Base-by-base conservation (phyloP, 1,140 invertebrate species). In the Sweltsa coloradensis region DNA sequence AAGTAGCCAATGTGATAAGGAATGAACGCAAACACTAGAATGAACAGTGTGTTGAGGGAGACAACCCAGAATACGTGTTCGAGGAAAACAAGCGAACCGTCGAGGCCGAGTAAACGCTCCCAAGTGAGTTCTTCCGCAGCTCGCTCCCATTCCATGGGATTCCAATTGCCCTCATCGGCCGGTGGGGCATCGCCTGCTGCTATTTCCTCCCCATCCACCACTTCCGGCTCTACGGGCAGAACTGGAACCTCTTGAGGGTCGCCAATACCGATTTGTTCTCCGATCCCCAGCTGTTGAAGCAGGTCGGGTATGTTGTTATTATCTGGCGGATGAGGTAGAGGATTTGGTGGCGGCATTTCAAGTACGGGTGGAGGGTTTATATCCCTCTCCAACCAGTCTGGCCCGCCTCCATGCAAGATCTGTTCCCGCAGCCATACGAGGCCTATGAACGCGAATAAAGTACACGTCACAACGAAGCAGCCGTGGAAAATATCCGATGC, bases 61-160 rank as follows among this genome's bases (percentile, higher is more conserved):
- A 97, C 89, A 6, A 97, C 93, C 95, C 95, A 99, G 62, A 99
- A 97, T 0, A 98, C 94, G 71, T 99, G 94, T 68, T 99, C 96
- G 21, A 99, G 68, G 60, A 99, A 99, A 13, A 95, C 81, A 23
- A 99, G 75, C 0, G 94, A 97, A 0, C 96, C 96, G 71, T 99
- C 96, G 2, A 99, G 67, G 2, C 96, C 96, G 1, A 99, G 70
- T 1, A 99, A 69, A 55, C 94, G 73, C 62, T 98, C 94, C 95
- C 95, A 99, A 0, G 96, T 98, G 2, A 99, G 64, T 63, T 99
- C 96, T 58, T 99, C 96, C 22, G 88, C 91, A 0, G 90, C 93
- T 55, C 94, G 70, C 61, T 98, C 94, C 92, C 94, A 97, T 59
- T 97, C 93, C 73, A 97, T 93, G 1, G 91, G 91, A 69, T 97